Evolutionary conservation across 2,888 invertebrate genomes (phyloP).

Genomic region (Ophion obscuratus): DNA sequence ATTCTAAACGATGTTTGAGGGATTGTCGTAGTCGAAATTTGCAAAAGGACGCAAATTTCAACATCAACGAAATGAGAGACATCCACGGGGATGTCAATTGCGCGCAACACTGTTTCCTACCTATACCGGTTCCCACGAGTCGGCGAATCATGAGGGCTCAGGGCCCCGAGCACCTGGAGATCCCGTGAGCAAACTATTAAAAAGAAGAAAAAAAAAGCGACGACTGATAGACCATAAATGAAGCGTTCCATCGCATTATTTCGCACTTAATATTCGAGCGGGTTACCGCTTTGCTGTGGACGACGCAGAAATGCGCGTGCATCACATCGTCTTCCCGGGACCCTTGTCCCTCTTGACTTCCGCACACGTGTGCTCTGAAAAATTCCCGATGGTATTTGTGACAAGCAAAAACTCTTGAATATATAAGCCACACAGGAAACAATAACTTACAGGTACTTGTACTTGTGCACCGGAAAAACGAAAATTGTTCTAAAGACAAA

Average conservation of each 20-base stretch:
- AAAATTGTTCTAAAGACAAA: too few species aligned
- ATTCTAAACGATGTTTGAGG: neutral
- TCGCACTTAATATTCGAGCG: neutral
- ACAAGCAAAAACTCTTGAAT: neutral
- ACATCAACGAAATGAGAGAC: neutral
- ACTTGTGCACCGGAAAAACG: too few species aligned
- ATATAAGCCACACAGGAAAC: too few species aligned
- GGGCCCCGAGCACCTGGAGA: slow-evolving; percentile 48
- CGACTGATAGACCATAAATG: slow-evolving; percentile 28
- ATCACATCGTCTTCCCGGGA: neutral
- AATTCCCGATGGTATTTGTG: neutral
- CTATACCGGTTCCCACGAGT: slow-evolving; percentile 54
- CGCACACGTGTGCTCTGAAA: slow-evolving; percentile 37
- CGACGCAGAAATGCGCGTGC: neutral
- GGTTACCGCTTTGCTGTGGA: slow-evolving; percentile 7
- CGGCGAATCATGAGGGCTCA: slow-evolving; percentile 56
- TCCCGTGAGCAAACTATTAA: neutral
- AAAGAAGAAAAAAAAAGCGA: slow-evolving; percentile 13
- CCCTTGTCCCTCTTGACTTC: slow-evolving; percentile 12
- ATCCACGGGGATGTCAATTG: slow-evolving; percentile 29
- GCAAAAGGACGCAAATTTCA: neutral
- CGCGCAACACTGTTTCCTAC: neutral
- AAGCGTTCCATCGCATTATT: slow-evolving; percentile 2
- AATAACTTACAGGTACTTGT: too few species aligned
- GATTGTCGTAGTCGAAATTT: neutral